Percentiles rank a stretch among this genome's conserved stretches.
phyloP scores from a whole-genome alignment of 2,888 invertebrate genomes.

The Scaptomyza reducta region DNA sequence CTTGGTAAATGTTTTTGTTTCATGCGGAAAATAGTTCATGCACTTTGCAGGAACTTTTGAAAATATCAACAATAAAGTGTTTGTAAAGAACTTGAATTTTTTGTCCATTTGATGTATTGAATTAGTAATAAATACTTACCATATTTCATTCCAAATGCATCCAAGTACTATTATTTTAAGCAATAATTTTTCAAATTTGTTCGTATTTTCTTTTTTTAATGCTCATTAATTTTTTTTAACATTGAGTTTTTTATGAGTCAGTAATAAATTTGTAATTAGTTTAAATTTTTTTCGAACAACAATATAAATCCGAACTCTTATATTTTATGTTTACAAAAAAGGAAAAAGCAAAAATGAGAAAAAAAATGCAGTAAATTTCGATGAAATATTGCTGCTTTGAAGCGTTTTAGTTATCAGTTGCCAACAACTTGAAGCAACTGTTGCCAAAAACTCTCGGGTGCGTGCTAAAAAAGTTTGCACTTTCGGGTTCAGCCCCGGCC shows the following conservation, averaged over 20 bases:
- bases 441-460: slow-evolving; percentile 48
- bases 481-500: slow-evolving; percentile 33
- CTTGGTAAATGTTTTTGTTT: background rate
- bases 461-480: slow-evolving; percentile 34
- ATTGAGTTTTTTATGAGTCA: background rate
- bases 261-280: background rate
- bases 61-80: background rate
- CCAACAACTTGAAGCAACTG: slow-evolving; percentile 53
- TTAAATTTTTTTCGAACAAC: slow-evolving; percentile 8
- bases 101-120: too few relatives aligned
- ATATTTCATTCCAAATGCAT: too few relatives aligned
- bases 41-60: background rate
- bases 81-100: background rate
- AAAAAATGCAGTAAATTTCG: slow-evolving; percentile 19
- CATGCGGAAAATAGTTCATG: background rate
- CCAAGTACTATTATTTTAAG: too few relatives aligned
- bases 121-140: too few relatives aligned
- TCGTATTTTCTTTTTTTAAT: too few relatives aligned
- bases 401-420: slow-evolving; percentile 41
- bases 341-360: background rate
- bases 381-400: slow-evolving; percentile 32
- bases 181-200: too few relatives aligned
- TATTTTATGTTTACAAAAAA: slow-evolving; percentile 11
- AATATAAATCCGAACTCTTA: slow-evolving; percentile 33
- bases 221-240: too few relatives aligned